Evolutionary conservation across 2,888 invertebrate genomes (phyloP), one percentile per base, ranked within the genome.

Genomic region (Linnaemya tessellans): DNA sequence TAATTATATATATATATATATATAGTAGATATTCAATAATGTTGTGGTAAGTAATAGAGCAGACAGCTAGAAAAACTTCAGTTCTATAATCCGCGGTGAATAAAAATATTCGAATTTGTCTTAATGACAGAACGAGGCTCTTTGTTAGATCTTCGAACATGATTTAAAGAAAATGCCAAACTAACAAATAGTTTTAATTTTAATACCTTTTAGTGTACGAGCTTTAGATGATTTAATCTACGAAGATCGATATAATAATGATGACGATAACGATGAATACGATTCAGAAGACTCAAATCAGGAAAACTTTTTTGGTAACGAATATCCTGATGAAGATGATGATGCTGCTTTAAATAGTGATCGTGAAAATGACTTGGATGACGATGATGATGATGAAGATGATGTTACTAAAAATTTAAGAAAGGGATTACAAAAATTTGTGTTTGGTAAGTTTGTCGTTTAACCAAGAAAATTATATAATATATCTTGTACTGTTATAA

Each of bases 271-370:
- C 8, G 92, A 92, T 65, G 94, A 93, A 13, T 94, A 94, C 62
- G 95, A 95, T 88, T 94, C 94, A 35, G 95, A 95, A 87, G 96
- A 96, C 90, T 97, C 97, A 0, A 97, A 97, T 93, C 95, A 95
- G 86, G 97, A 97, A 91, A 95, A 95, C 88, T 94, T 96, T 90
- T 95, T 95, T 94, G 93, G 94, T 84, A 97, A 97, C 89, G 96
- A 97, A 73, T 97, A 97, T 91, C 97, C 97, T 0, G 96, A 96
- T 89, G 94, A 94, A 0, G 95, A 95, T 68, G 92, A 94, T 15
- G 95, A 94, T 13, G 87, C 43, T 13, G 87, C 62, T 18, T 92
- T 94, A 87, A 90, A 91, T 18, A 89, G 92, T 56, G 90, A 94
- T 89, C 95, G 95, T 65, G 92, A 95, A 71, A 93, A 93, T 71